Base-by-base conservation (phyloP, 2,888 invertebrate genomes). In the Dendrolimus houi region DNA sequence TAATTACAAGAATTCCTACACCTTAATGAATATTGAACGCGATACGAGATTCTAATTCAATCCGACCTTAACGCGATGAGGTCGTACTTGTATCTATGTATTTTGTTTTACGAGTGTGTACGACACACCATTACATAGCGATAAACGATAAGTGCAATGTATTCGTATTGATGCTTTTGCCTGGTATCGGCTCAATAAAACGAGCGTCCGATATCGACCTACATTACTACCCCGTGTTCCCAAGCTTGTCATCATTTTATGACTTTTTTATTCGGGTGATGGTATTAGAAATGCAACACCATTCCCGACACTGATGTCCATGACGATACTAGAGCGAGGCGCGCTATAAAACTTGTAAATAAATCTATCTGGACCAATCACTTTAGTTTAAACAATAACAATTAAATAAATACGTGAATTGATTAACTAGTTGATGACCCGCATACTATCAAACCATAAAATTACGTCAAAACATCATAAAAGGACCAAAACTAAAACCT, bases 201-300 rank as follows among this genome's bases (percentile, higher is more conserved):
- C 77, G 79, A 72, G 70, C 72, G 70, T 69, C 71, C 69, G 80
- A 79, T 82, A 85, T 79, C 81, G 79, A 76, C 77, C 81, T 77
- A 80, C 79, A 80, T 83, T 80, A 80, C 83, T 67, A 75, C 74
- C 79, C 82, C 70, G 76, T 83, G 79, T 89, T 89, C 88, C 86
- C 89, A 87, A 84, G 85, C 85, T 71, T 81, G 87, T 82, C 84
- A 83, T 82, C 77, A 75, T 78, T 88, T 88, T 88, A 89, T 85
- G 81, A 83, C 87, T 84, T 87, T 89, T 88, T 89, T 87, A 89
- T 89, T 86, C 78, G 79, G 77, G 77, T 81, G 80, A 81, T 85
- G 77, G 77, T 75, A 68, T 72, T 74, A 83, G 86, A 87, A 86
- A 88, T 82, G 85, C 85, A 86, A 86, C 75, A 86, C 83, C 82